A percentile compares a stretch with the other conserved stretches of the same genome.
Conservation (phyloP, 2,113 vertebrate genomes). For the Murina feae region DNA sequence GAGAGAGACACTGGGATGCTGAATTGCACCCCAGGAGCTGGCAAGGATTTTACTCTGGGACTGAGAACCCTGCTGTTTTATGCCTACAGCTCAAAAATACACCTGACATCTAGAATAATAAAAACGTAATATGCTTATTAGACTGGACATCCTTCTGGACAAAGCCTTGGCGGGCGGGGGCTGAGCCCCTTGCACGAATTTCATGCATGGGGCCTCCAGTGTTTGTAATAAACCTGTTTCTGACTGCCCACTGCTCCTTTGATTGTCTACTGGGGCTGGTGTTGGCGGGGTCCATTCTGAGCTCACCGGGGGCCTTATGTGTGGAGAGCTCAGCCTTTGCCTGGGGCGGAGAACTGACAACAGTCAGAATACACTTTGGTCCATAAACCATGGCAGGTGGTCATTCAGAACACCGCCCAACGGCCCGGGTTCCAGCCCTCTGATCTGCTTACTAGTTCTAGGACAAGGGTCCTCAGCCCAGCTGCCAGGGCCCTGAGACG, state of each 20-base stretch:
- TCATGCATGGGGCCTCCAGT: too few species aligned
- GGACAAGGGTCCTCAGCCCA: not conserved
- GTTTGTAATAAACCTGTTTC: not conserved
- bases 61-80: accelerated
- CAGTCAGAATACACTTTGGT: not conserved
- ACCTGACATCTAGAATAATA: accelerated
- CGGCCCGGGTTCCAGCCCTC: not conserved
- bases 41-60: not conserved
- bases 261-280: not conserved
- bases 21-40: not conserved
- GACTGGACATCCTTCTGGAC: too few species aligned
- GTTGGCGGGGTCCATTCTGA: not conserved
- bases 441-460: not conserved
- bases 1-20: too few species aligned
- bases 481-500: too few species aligned
- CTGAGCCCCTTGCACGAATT: too few species aligned
- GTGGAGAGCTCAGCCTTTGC: not conserved
- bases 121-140: too few species aligned
- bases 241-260: not conserved
- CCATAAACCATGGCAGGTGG: not conserved
- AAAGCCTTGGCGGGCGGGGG: too few species aligned
- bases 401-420: not conserved
- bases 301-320: not conserved
- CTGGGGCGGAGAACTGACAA: accelerated
- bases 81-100: not conserved